phyloP scores from a whole-genome alignment of 2,113 vertebrate species.

The Tragelaphus buxtoni region DNA sequence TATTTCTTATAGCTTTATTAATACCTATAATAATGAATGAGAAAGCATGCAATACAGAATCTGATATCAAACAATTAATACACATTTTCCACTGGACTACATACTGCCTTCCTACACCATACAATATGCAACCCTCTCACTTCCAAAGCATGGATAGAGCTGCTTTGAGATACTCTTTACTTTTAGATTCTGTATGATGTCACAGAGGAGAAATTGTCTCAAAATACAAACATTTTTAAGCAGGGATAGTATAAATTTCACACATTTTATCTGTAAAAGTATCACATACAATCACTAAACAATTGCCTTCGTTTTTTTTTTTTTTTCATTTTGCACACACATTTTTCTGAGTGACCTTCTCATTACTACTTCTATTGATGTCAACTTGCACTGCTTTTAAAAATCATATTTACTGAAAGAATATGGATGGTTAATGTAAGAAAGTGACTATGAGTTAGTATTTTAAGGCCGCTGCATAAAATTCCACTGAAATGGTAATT shows the following conservation, averaged over 20 bases:
- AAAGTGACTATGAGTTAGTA: conserved; percentile 47
- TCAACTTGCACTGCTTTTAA: conserved; percentile 30
- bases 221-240: conserved; percentile 78
- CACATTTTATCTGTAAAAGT: too few species aligned
- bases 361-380: not conserved
- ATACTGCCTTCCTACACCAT: conserved; percentile 22
- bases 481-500: conserved; percentile 20
- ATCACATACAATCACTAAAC: too few species aligned
- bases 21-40: conserved; percentile 80
- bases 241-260: too few species aligned
- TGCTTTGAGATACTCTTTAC: conserved; percentile 68
- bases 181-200: conserved; percentile 75
- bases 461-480: conserved; percentile 20
- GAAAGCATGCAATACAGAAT: conserved; percentile 83
- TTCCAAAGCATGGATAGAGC: conserved; percentile 63
- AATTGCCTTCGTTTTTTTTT: too few species aligned
- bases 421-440: not conserved
- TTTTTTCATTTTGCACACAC: conserved; percentile 33
- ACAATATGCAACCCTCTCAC: conserved; percentile 50
- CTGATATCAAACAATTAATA: conserved; percentile 78
- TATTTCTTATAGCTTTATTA: conserved; percentile 81
- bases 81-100: conserved; percentile 65
- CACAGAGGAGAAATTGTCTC: conserved; percentile 70
- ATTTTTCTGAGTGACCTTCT: conserved; percentile 38
- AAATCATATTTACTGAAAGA: conserved; percentile 38